Evolutionary conservation across 1,140 invertebrate genomes (phyloP).

Genomic region (Propsilocerus akamusi): DNA sequence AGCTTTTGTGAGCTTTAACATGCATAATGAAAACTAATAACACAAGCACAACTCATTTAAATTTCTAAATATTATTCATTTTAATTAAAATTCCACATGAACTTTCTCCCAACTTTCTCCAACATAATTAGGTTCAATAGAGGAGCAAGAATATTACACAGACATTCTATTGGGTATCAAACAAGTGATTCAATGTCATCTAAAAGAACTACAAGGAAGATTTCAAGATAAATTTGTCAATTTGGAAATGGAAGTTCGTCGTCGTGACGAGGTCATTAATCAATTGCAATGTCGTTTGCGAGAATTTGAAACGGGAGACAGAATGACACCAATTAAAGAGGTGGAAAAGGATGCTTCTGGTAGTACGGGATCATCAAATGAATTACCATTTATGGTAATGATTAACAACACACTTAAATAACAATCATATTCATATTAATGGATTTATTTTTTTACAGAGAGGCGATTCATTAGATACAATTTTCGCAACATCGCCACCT

Average conservation of each 20-base stretch:
- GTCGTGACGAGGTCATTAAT: conserved; percentile 56
- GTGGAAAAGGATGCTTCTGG: conserved; percentile 8
- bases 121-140: conserved; percentile 25
- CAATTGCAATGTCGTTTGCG: conserved; percentile 51
- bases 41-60: not conserved
- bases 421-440: not conserved
- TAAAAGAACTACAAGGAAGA: conserved; percentile 43
- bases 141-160: conserved; percentile 56
- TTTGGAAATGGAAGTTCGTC: conserved; percentile 53
- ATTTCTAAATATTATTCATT: not conserved
- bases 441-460: conserved; percentile 20
- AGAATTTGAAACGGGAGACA: conserved; percentile 35
- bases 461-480: conserved; percentile 34
- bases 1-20: conserved; percentile 1
- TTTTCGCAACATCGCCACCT: conserved; percentile 34
- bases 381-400: conserved; percentile 29
- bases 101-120: conserved; percentile 3
- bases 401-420: conserved; percentile 22
- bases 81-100: not conserved
- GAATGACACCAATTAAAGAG: conserved; percentile 15
- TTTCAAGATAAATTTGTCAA: conserved; percentile 47
- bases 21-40: not conserved
- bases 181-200: conserved; percentile 50
- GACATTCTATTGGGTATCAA: conserved; percentile 55
- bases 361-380: conserved; percentile 28